Evolutionary conservation across 2,113 vertebrate genomes (phyloP), one percentile per base, ranked within the genome.

Genomic region (Sturnira hondurensis): DNA sequence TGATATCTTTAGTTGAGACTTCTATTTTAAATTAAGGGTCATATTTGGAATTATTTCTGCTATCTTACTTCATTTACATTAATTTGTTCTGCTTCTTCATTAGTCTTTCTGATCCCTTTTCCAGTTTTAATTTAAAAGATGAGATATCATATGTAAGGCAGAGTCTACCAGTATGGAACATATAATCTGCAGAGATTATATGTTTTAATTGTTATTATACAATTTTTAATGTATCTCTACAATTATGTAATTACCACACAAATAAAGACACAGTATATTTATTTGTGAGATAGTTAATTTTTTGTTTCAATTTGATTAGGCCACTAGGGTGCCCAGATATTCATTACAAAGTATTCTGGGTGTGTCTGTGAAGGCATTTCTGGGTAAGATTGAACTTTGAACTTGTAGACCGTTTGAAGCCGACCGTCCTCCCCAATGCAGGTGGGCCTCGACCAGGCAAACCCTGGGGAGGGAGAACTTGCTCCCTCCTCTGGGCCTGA

Each of bases 221-320:
- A n/a, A 80, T 33, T 80, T 54, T 65, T 67, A 38, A 24, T n/a
- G 28, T 41, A 68, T 15, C n/a, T 50, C 43, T n/a, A 68, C 33
- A 90, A 31, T 41, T 52, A 8, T 31, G 14, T 52, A 43, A 67
- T 43, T 68, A 52, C 36, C 5, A 41, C 38, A 28, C 11, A 41
- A 71, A 41, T 71, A 41, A 71, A 71, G 68, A 71, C 38, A 41
- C 22, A 71, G 5, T 71, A 41, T 76, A 36, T 63, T 88, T 26
- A 36, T 26, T 47, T 76, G 6, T 38, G 43, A 19, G 24, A 89
- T 65, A 43, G 10, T 63, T 76, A 88, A 63, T 36, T 76, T 63
- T 63, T 41, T 15, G 54, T 0, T 0, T 47, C n/a, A 76, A 63
- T 6, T 17, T 65, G n/a, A 61, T 22, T 31, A n/a, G 24, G 17